Conservation (phyloP, 2,113 vertebrate species). For the Saguinus imperator region DNA sequence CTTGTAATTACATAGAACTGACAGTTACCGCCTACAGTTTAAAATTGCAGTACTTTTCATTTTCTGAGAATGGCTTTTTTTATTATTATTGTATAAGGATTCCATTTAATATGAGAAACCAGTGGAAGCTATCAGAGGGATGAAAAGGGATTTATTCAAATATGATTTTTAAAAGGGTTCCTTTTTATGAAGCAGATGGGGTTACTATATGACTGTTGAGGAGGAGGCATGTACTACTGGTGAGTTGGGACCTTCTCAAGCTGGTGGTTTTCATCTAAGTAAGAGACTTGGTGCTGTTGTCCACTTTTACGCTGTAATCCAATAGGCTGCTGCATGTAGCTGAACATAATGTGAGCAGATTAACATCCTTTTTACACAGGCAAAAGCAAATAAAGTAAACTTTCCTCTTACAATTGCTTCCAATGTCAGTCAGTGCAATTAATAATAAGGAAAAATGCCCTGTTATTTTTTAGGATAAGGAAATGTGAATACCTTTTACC, state of each 20-base stretch:
- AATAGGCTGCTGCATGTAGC: neutral
- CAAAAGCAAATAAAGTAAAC: neutral
- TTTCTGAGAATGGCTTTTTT: conserved; percentile 29
- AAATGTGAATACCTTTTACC: neutral
- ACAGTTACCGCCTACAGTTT: conserved; percentile 21
- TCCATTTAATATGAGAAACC: conserved; percentile 40
- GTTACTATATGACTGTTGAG: neutral
- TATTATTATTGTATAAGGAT: neutral
- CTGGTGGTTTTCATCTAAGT: neutral
- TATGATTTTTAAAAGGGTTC: conserved; percentile 23
- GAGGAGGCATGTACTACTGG: neutral
- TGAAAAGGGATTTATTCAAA: conserved; percentile 20
- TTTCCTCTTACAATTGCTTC: neutral
- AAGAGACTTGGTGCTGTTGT: neutral
- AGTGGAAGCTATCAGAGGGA: conserved; percentile 19
- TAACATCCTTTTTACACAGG: neutral
- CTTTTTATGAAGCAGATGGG: conserved; percentile 3
- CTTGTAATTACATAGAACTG: conserved; percentile 38
- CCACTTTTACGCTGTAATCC: neutral
- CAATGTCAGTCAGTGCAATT: neutral
- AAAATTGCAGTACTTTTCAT: conserved; percentile 48
- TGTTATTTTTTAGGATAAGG: conserved; percentile 9
- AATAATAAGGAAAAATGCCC: neutral
- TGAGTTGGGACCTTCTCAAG: neutral
- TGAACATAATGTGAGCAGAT: neutral